These are phyloP conservation scores for Scalopus aquaticus DNA, from an alignment of 2,113 vertebrate genomes.

Conservation along the genomic window DNA sequence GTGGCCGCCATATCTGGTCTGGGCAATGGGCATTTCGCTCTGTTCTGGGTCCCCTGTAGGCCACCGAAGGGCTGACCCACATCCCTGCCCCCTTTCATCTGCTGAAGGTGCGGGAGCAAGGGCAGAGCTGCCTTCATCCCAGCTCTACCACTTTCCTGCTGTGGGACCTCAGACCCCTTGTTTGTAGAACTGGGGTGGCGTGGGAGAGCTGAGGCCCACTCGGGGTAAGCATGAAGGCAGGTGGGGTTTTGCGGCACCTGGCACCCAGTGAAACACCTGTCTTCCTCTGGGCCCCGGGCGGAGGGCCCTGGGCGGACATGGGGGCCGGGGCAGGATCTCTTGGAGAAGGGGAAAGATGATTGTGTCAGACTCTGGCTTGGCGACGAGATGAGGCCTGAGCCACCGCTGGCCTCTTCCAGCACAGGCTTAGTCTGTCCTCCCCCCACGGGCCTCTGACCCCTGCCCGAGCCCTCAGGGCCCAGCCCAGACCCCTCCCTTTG, in stretches of 20 bases:
- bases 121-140: not conserved
- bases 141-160: not conserved
- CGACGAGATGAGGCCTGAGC: not conserved
- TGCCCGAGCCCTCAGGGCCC: not conserved
- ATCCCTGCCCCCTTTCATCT: not conserved
- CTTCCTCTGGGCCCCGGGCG: not conserved
- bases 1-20: not conserved
- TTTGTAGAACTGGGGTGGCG: not conserved
- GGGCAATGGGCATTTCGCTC: not conserved
- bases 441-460: not conserved
- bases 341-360: not conserved
- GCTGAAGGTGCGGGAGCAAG: not conserved
- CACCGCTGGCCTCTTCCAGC: not conserved
- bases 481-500: not conserved
- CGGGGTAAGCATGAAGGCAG: fast-evolving
- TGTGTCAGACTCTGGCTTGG: too few species aligned
- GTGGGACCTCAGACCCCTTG: not conserved
- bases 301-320: fast-evolving
- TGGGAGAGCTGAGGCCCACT: not conserved
- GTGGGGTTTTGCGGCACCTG: not conserved
- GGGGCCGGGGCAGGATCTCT: not conserved
- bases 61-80: not conserved
- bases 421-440: not conserved
- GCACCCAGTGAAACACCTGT: not conserved
- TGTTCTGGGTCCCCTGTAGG: not conserved